Conservation (phyloP, 1,140 invertebrate species). For the Dryas iulia region DNA sequence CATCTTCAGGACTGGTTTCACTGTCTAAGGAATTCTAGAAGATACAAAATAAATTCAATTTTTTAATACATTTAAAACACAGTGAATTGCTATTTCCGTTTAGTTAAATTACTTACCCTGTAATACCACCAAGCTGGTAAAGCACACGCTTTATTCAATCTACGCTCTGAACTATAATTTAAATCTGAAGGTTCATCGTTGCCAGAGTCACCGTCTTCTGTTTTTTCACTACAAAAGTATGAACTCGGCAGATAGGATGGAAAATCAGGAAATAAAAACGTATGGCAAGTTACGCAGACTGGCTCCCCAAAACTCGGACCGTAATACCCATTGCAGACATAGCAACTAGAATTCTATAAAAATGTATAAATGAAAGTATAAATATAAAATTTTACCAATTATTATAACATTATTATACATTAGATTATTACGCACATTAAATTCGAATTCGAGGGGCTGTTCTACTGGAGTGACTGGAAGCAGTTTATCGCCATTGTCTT, state of each 20-base stretch:
- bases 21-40: constrained; percentile 67
- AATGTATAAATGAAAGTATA: constrained; percentile 6
- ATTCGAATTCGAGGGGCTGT: constrained; percentile 62
- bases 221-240: constrained; percentile 85
- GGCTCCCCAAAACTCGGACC: constrained; percentile 95
- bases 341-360: constrained; percentile 85
- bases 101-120: constrained; percentile 45
- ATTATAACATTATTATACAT: neutral
- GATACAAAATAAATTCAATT: neutral
- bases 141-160: constrained; percentile 53
- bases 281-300: constrained; percentile 95
- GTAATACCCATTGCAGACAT: constrained; percentile 95
- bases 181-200: constrained; percentile 94
- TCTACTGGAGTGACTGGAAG: constrained; percentile 45
- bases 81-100: neutral
- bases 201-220: constrained; percentile 95
- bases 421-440: constrained; percentile 49
- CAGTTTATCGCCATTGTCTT: constrained; percentile 69
- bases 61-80: neutral
- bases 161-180: constrained; percentile 78
- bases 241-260: constrained; percentile 82
- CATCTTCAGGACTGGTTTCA: constrained; percentile 72
- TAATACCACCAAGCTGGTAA: constrained; percentile 66
- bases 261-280: constrained; percentile 93
- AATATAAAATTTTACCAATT: neutral